Percentiles rank a stretch among this genome's conserved stretches.
Conservation (phyloP, 2,113 vertebrate genomes). For the Brachionichthys hirsutus region DNA sequence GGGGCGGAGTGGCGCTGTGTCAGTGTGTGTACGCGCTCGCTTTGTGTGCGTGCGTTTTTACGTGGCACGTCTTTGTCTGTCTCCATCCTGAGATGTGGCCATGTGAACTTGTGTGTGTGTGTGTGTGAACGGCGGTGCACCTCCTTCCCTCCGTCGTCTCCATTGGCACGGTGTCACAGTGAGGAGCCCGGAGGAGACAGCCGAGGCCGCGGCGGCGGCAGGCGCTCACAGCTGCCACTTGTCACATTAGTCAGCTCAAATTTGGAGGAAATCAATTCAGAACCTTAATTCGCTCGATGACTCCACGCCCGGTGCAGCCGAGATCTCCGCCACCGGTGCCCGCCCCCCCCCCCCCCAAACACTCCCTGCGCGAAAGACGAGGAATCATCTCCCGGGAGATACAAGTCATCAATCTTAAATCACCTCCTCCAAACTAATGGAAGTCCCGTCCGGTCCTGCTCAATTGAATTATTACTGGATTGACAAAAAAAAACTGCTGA, state of each 20-base stretch:
- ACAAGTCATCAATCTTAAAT: conserved; percentile 84
- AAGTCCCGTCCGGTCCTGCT: conserved; percentile 72
- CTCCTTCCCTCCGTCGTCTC: conserved; percentile 58
- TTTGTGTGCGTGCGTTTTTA: conserved; percentile 14
- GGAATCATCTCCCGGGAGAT: conserved; percentile 74
- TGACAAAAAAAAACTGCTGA: conserved; percentile 79
- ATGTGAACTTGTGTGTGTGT: conserved; percentile 40
- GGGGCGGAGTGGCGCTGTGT: conserved; percentile 50
- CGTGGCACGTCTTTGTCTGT: conserved; percentile 63
- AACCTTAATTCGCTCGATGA: conserved; percentile 80
- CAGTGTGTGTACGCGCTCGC: conserved; percentile 39
- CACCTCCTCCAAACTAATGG: conserved; percentile 79
- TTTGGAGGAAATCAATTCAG: conserved; percentile 82
- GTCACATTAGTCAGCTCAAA: conserved; percentile 82
- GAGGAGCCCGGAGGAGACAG: conserved; percentile 83
- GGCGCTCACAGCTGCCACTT: conserved; percentile 80
- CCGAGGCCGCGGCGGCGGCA: conserved; percentile 59
- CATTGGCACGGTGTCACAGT: conserved; percentile 74
- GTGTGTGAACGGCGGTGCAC: conserved; percentile 42
- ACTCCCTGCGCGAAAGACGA: conserved; percentile 35
- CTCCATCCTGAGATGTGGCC: conserved; percentile 56
- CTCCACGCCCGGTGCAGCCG: conserved; percentile 72
- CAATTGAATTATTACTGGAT: conserved; percentile 81
- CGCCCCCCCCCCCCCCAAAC: conserved; percentile 11
- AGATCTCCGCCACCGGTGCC: conserved; percentile 59